These are phyloP conservation scores for Calonectris borealis DNA, from an alignment of 2,113 vertebrate genomes.

Conservation along the genomic window DNA sequence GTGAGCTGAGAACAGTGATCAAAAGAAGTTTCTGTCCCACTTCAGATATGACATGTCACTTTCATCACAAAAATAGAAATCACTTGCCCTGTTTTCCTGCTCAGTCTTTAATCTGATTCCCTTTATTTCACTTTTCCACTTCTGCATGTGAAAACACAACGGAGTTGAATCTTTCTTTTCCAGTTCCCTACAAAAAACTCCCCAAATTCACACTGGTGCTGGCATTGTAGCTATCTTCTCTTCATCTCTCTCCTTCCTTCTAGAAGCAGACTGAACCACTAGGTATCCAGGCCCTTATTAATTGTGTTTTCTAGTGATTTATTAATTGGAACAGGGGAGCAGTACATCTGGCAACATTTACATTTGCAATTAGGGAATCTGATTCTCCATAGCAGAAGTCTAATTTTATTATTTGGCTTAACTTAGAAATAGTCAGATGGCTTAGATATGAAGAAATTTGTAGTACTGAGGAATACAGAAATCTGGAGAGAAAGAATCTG, in stretches of 20 bases:
- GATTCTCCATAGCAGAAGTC: conserved; percentile 16
- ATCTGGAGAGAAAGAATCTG: not conserved
- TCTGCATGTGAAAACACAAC: not conserved
- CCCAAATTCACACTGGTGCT: not conserved
- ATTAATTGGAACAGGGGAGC: conserved; percentile 70
- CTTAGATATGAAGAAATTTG: conserved; percentile 13
- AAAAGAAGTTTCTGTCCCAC: not conserved
- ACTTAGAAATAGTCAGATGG: conserved; percentile 31
- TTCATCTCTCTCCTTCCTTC: not conserved
- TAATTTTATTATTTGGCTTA: conserved; percentile 62
- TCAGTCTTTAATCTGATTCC: not conserved
- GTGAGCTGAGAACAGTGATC: not conserved
- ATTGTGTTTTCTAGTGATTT: conserved; percentile 71
- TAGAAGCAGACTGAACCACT: conserved; percentile 11
- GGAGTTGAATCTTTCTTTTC: not conserved
- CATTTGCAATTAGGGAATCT: conserved; percentile 62
- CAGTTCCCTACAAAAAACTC: not conserved
- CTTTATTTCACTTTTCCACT: not conserved
- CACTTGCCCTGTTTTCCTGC: not conserved
- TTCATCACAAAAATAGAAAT: not conserved
- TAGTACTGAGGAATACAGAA: not conserved
- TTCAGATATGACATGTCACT: not conserved
- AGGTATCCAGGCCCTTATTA: conserved; percentile 52
- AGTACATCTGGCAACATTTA: conserved; percentile 73
- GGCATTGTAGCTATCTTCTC: not conserved